Conservation (phyloP, 2,888 invertebrate genomes). For the Hedychridium roseum region DNA sequence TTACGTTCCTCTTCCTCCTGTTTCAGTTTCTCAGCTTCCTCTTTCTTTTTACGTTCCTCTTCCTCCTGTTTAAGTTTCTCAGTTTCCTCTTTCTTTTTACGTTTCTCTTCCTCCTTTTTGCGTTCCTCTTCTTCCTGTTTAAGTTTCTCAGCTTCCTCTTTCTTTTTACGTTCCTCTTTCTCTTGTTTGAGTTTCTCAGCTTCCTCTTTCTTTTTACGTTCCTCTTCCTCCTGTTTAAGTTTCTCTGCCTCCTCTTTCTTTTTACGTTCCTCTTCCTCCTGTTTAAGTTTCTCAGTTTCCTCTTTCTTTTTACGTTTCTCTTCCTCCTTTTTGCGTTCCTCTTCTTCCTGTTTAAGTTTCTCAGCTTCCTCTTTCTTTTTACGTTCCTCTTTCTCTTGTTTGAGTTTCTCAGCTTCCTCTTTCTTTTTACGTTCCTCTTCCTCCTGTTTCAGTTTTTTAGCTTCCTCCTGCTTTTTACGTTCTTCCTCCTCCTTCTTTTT, state of each 20-base stretch:
- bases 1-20: constrained; percentile 25
- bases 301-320: constrained; percentile 14
- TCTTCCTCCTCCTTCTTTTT: constrained; percentile 26
- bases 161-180: constrained; percentile 21
- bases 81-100: constrained; percentile 56
- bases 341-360: constrained; percentile 21
- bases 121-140: constrained; percentile 36
- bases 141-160: constrained; percentile 27
- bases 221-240: constrained; percentile 23
- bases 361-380: constrained; percentile 15
- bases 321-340: constrained; percentile 20
- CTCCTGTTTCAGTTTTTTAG: constrained; percentile 25
- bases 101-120: constrained; percentile 54
- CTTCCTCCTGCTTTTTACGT: constrained; percentile 11
- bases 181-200: constrained; percentile 15
- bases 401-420: constrained; percentile 10
- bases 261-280: constrained; percentile 14
- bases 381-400: constrained; percentile 16
- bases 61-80: constrained; percentile 50
- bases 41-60: constrained; percentile 38
- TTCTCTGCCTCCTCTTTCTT: constrained; percentile 21
- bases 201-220: constrained; percentile 22
- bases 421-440: constrained; percentile 21
- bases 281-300: constrained; percentile 13
- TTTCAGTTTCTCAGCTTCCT: constrained; percentile 23